Base-by-base conservation (phyloP, 2,888 invertebrate genomes). In the Drosophila yooni region DNA sequence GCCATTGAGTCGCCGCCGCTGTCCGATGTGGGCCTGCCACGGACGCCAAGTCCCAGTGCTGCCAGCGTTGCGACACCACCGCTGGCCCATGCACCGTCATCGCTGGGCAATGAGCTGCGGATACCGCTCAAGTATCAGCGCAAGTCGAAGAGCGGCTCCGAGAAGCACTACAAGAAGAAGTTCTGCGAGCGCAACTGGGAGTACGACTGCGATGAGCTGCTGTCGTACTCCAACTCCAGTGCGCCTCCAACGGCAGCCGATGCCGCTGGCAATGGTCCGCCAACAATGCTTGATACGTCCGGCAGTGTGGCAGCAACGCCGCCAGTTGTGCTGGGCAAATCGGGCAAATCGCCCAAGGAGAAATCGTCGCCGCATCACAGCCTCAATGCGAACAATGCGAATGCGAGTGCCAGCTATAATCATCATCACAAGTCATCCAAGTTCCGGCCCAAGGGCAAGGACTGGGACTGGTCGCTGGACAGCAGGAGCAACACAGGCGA, bases 111-210 rank as follows among this genome's bases (percentile, higher is more conserved):
- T 57, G 84, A 84, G 92, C 93, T 86, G 78, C 94, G 86, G 91
- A 94, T 93, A 91, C 95, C 95, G 7, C 90, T 95, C 13, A 95
- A 95, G 85, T 95, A 95, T 91, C 95, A 95, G 84, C 93, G 95
- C 40, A 94, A 95, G 79, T 93, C 93, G 3, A 93, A 92, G 73
- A 80, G 83, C 84, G 93, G 94, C 0, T 91, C 91, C 43, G 93
- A 93, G 65, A 95, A 95, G 84, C 96, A 96, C 93, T 97, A 97
- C 93, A 97, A 97, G 94, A 97, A 97, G 94, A 97, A 97, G 91
- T 96, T 96, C 94, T 97, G 97, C 93, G 96, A 96, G 95, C 91
- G 96, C 94, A 94, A 95, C 94, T 92, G 96, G 96, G 96, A 94
- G 94, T 93, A 92, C 68, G 92, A 92, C 71, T 92, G 92, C 64